Evolutionary conservation across 2,113 vertebrate species (phyloP).

Genomic region (Apaloderma vittatum): DNA sequence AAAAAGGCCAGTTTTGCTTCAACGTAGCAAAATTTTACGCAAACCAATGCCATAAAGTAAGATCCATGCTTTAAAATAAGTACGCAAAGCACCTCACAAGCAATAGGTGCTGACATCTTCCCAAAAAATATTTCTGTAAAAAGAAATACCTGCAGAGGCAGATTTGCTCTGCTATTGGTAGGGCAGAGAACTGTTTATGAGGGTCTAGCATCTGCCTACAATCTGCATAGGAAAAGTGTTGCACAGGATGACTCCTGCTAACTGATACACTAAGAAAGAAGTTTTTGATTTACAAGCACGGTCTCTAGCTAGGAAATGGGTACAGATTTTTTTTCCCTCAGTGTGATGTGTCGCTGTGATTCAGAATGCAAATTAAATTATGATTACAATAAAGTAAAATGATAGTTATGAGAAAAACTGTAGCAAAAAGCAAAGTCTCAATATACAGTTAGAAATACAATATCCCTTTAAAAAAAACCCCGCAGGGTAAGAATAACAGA

Average conservation of each 20-base stretch:
- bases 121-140: neutral
- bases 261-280: neutral
- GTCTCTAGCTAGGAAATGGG: neutral
- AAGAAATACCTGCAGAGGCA: neutral
- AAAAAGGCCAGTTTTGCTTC: neutral
- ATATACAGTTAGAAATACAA: conserved; percentile 79
- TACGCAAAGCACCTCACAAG: neutral
- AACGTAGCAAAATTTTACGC: neutral
- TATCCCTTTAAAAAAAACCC: conserved; percentile 84
- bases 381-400: conserved; percentile 53
- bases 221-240: neutral
- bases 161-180: neutral
- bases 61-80: neutral
- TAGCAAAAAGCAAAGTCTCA: conserved; percentile 66
- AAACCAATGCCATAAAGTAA: neutral
- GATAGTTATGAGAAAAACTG: conserved; percentile 46
- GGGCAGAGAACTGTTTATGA: neutral
- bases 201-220: neutral
- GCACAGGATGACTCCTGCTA: neutral
- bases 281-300: neutral
- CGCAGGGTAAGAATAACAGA: neutral
- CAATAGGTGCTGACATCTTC: neutral
- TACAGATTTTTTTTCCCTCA: neutral
- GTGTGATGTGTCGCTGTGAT: conserved; percentile 27
- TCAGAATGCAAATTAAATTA: conserved; percentile 63